A percentile compares a stretch with the other conserved stretches of the same genome.
phyloP scores from a whole-genome alignment of 2,113 vertebrate species.

The Argyrosomus japonicus region DNA sequence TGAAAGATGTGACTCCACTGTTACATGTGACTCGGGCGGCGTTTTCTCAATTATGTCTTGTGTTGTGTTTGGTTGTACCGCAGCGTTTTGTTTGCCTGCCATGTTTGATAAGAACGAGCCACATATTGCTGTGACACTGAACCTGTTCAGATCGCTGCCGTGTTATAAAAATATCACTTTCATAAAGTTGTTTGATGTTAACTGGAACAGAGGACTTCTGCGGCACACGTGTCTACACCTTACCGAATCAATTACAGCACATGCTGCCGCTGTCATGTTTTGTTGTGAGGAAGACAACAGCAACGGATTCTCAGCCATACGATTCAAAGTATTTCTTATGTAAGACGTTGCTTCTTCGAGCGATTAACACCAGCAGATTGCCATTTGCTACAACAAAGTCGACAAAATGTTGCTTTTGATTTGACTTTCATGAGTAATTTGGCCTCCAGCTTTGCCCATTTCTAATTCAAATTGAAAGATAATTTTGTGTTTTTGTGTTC shows the following conservation, averaged over 20 bases:
- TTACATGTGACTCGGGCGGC: slow-evolving; percentile 12
- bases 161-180: slow-evolving; percentile 28
- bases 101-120: slow-evolving; percentile 47
- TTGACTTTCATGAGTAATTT: slow-evolving; percentile 41
- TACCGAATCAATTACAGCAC: slow-evolving; percentile 9
- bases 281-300: slow-evolving; percentile 3
- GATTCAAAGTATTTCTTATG: neutral
- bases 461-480: slow-evolving; percentile 19
- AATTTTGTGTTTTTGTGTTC: slow-evolving; percentile 24
- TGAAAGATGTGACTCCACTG: slow-evolving; percentile 16
- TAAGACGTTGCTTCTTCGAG: slow-evolving; percentile 11
- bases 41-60: slow-evolving; percentile 41
- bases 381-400: slow-evolving; percentile 8
- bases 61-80: slow-evolving; percentile 3
- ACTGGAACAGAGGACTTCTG: slow-evolving; percentile 30
- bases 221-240: slow-evolving; percentile 6
- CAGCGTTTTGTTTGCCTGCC: slow-evolving; percentile 50
- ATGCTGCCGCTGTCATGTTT: slow-evolving; percentile 1
- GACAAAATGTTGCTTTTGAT: slow-evolving; percentile 30
- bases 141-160: slow-evolving; percentile 25
- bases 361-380: slow-evolving; percentile 8
- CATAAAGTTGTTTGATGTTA: slow-evolving; percentile 44
- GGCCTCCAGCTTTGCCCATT: slow-evolving; percentile 13
- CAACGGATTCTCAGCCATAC: neutral
- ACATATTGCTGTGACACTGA: slow-evolving; percentile 36